phyloP scores from a whole-genome alignment of 2,888 invertebrate species.

The Timema podura region DNA sequence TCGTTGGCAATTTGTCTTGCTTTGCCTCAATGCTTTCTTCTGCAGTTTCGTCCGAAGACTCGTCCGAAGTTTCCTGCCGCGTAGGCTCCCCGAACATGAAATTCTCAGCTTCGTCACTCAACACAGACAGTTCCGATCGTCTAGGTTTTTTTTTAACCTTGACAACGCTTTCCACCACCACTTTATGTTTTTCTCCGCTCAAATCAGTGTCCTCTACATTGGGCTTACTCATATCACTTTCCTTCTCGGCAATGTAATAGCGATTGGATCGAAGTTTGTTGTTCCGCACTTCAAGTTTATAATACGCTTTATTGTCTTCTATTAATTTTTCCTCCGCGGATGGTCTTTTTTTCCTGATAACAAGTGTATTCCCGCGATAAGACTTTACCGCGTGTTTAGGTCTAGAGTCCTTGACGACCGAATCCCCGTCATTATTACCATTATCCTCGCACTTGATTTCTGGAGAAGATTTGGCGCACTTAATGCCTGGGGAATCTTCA shows the following conservation, averaged over 20 bases:
- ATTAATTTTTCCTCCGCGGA: constrained; percentile 53
- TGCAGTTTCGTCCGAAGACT: constrained; percentile 11
- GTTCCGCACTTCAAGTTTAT: constrained; percentile 67
- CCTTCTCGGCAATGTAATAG: constrained; percentile 19
- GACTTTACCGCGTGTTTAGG: not conserved
- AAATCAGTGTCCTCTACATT: constrained; percentile 37
- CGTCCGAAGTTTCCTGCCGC: constrained; percentile 4
- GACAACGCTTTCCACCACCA: constrained; percentile 10
- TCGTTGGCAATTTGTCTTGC: constrained; percentile 14
- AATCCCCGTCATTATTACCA: not conserved
- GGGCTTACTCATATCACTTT: constrained; percentile 25
- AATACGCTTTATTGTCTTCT: constrained; percentile 57
- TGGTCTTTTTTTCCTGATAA: constrained; percentile 38
- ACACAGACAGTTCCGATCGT: constrained; percentile 57
- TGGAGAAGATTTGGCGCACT: not conserved
- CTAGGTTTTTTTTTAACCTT: constrained; percentile 13
- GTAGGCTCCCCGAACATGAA: constrained; percentile 70
- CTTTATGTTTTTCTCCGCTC: constrained; percentile 29
- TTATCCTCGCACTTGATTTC: not conserved
- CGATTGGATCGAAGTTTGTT: constrained; percentile 61
- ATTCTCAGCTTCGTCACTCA: constrained; percentile 82
- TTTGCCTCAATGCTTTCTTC: constrained; percentile 17
- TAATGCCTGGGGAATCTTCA: not conserved
- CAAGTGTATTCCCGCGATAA: constrained; percentile 5
- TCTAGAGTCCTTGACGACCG: not conserved